These are phyloP conservation scores for Spongilla lacustris DNA, from an alignment of 37 sponge, comb jelly and placozoan species.

Conservation along the genomic window DNA sequence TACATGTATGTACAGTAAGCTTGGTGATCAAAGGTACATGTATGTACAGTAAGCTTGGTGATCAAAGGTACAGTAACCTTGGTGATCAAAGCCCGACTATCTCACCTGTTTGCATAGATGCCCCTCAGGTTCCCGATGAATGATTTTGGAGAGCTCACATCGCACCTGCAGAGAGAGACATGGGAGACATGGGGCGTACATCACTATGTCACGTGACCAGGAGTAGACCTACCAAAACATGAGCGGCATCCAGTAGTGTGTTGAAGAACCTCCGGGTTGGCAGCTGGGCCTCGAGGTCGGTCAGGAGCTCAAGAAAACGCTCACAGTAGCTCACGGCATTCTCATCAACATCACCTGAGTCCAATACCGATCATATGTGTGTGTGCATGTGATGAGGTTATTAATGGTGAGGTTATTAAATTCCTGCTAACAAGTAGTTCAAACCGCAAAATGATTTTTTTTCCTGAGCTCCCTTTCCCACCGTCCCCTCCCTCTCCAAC, in stretches of 20 bases:
- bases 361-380: background rate
- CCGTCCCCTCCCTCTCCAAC: background rate
- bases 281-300: conserved; percentile 91
- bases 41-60: too few species aligned
- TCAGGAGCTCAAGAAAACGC: conserved; percentile 90
- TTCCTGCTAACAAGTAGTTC: too few species aligned
- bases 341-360: conserved; percentile 36
- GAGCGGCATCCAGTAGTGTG: conserved; percentile 84
- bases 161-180: conserved; percentile 31
- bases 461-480: background rate
- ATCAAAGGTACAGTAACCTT: too few species aligned
- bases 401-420: background rate
- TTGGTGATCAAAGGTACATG: conserved; percentile 1
- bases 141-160: conserved; percentile 67
- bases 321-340: conserved; percentile 85
- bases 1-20: background rate
- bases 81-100: too few species aligned
- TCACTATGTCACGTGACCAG: background rate
- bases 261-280: conserved; percentile 96
- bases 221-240: conserved; percentile 71
- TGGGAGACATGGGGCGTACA: too few species aligned
- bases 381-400: background rate
- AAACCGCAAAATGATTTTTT: too few species aligned
- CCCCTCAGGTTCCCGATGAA: conserved; percentile 73
- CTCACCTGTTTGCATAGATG: conserved; percentile 81